Percentiles rank a stretch among this genome's conserved stretches.
phyloP scores from a whole-genome alignment of 2,888 invertebrate genomes.

The Pollenia angustigena region DNA sequence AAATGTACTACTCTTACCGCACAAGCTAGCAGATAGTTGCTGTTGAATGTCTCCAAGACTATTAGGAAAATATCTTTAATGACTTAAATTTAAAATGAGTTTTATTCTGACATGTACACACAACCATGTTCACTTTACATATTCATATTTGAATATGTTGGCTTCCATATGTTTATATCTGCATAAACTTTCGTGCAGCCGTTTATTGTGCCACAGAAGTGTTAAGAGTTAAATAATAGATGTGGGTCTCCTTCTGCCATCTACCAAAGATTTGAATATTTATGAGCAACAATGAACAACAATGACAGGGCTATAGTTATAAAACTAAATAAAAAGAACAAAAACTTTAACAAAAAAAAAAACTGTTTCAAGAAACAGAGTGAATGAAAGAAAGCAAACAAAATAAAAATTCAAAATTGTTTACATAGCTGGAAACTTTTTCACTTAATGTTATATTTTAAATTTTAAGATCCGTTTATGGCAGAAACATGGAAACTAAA shows the following conservation, averaged over 20 bases:
- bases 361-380: neutral
- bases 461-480: neutral
- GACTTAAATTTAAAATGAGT: slow-evolving; percentile 49
- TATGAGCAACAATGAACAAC: slow-evolving; percentile 60
- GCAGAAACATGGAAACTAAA: neutral
- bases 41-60: slow-evolving; percentile 31
- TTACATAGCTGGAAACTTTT: neutral
- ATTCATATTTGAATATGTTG: too few species aligned
- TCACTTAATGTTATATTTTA: slow-evolving; percentile 6
- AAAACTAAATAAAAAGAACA: neutral
- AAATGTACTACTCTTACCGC: neutral
- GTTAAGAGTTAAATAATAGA: slow-evolving; percentile 50
- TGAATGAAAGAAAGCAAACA: slow-evolving; percentile 10
- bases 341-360: neutral
- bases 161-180: neutral
- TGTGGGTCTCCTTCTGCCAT: slow-evolving; percentile 19
- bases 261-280: slow-evolving; percentile 63
- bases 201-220: slow-evolving; percentile 50
- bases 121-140: neutral
- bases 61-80: slow-evolving; percentile 57
- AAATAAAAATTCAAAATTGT: neutral
- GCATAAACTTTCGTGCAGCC: slow-evolving; percentile 41
- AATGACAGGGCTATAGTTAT: slow-evolving; percentile 28
- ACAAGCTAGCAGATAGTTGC: neutral
- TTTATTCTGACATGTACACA: slow-evolving; percentile 6